These are phyloP conservation scores for Aleadryas rufinucha DNA, from an alignment of 2,113 vertebrate species.

Conservation along the genomic window DNA sequence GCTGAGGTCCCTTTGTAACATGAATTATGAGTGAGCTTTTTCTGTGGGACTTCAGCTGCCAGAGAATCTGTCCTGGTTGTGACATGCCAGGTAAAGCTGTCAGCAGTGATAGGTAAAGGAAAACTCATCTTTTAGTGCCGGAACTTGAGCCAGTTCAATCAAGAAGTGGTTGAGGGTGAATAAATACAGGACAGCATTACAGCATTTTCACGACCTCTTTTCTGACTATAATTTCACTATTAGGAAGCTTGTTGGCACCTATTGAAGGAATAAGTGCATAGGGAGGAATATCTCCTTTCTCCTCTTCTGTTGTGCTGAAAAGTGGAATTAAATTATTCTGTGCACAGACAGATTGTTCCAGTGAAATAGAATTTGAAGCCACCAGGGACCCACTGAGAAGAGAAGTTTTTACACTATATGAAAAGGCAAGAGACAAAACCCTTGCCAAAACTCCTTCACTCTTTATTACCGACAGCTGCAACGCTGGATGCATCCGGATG, in stretches of 20 bases:
- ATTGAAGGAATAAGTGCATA: background rate
- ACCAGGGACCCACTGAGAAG: constrained; percentile 60
- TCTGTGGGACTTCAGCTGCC: background rate
- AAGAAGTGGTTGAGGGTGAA: background rate
- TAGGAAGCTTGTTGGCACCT: constrained; percentile 31
- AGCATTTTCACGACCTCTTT: constrained; percentile 27
- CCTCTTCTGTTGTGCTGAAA: constrained; percentile 39
- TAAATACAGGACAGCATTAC: background rate
- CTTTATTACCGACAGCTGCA: constrained; percentile 64
- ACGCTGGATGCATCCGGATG: constrained; percentile 23
- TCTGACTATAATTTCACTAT: background rate
- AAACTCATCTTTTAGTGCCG: background rate
- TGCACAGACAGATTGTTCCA: constrained; percentile 70
- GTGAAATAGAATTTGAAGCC: constrained; percentile 72
- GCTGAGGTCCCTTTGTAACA: background rate
- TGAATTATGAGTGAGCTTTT: background rate
- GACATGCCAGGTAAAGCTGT: background rate
- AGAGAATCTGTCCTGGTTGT: background rate
- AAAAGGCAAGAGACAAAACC: constrained; percentile 55
- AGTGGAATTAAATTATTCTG: constrained; percentile 70
- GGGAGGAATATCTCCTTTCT: background rate
- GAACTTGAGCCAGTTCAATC: background rate
- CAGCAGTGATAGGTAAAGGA: background rate
- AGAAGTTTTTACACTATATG: constrained; percentile 56
- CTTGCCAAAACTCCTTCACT: constrained; percentile 29